A percentile compares a stretch with the other conserved stretches of the same genome.
Evolutionary conservation across 2,113 vertebrate species (phyloP).

Genomic region (Chamaea fasciata): DNA sequence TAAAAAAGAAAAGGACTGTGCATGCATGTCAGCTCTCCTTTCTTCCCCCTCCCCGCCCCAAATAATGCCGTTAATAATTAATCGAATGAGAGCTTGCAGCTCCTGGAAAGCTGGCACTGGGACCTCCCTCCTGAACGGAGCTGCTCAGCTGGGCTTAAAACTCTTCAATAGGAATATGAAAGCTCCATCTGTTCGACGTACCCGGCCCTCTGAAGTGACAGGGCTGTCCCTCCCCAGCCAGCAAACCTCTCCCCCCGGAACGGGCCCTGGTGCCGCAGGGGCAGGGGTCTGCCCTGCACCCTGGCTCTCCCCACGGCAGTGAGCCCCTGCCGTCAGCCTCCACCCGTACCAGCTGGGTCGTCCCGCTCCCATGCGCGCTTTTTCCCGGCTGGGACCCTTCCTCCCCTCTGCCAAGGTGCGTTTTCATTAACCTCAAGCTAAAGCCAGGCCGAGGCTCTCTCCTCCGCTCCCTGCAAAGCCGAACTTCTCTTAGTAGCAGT

Average conservation of each 20-base stretch:
- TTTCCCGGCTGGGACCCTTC: background rate
- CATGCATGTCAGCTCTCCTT: background rate
- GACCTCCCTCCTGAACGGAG: conserved; percentile 65
- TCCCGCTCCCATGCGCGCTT: rapidly evolving
- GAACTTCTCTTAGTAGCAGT: background rate
- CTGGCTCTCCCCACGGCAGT: background rate
- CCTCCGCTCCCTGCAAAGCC: background rate
- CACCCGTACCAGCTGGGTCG: background rate
- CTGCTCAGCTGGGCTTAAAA: conserved; percentile 68
- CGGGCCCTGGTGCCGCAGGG: background rate
- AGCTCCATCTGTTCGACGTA: conserved; percentile 60
- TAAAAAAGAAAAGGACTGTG: conserved; percentile 17
- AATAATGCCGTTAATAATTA: conserved; percentile 69
- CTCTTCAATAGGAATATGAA: conserved; percentile 68
- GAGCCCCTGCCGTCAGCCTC: background rate
- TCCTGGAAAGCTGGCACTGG: conserved; percentile 68
- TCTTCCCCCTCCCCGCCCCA: conserved; percentile 50
- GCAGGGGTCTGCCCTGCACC: background rate
- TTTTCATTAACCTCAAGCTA: background rate
- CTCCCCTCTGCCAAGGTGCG: rapidly evolving
- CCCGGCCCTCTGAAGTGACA: conserved; percentile 42
- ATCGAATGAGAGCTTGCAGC: conserved; percentile 66
- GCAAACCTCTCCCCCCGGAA: background rate
- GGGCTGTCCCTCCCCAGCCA: background rate
- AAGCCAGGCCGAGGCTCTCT: background rate